Base-by-base conservation (phyloP, 92 coral and sea anemone species). In the Actinostola sp. region DNA sequence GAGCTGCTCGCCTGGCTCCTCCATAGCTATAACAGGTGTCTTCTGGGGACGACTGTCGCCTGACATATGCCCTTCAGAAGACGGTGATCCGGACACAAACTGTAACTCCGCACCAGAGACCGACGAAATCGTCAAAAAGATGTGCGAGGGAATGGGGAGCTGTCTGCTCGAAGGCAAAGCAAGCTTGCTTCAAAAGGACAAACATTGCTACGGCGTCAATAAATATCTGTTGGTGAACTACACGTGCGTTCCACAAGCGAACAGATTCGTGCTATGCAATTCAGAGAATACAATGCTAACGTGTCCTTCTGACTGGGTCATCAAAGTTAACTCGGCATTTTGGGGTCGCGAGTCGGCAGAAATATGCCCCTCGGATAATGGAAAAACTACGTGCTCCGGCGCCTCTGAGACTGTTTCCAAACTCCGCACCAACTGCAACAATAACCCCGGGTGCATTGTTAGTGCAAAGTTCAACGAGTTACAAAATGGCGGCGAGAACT, bases 121-220 rank as follows among this genome's bases (percentile, higher is more conserved):
- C 0, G 80, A 84, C 25, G 90, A 75, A 28, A 89, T 92, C n/a
- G 96, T 95, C 38, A 95, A 89, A 75, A 75, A 84, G 26, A 85
- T 85, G 93, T 95, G 99, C 61, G 97, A 95, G 60, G 99, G 99
- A 34, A 88, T 87, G 77, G 93, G 97, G 2, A 87, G 96, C 49
- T 95, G 99, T 49, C 67, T 91, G 23, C 71, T 95, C 29, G 97
- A 95, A 59, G 99, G 90, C 27, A 95, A 82, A 69, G 97, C 97
- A 29, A 84, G 83, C 49, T 57, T 75, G 50, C 70, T 95, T 29
- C 99, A 95, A 67, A 83, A 88, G 19, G 89, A 80, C 19, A 91
- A 87, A 46, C 91, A 87, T 20, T 89, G 95, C 61, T 86, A 49
- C 70, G 99, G 99, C 8, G 97, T 95, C n/a, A 90, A 80, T 49